These are phyloP conservation scores for Sinocyclocheilus maitianheensis DNA, from an alignment of 2,113 vertebrate species.

Conservation along the genomic window DNA sequence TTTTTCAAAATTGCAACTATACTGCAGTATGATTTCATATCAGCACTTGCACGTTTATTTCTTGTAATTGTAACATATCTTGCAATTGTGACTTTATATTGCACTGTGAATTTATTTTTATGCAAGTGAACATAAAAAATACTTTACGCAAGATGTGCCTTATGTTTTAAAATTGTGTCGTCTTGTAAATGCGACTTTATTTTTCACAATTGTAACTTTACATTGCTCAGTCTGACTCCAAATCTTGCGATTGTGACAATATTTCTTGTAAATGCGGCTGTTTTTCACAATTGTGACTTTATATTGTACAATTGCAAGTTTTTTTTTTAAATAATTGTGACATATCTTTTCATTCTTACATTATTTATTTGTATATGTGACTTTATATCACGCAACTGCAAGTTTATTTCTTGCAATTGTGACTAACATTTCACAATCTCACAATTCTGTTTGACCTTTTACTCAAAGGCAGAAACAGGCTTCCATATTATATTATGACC, in stretches of 20 bases:
- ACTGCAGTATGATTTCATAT: neutral
- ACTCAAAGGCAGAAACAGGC: neutral
- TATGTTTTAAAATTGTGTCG: no score
- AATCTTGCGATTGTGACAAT: neutral
- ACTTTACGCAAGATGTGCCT: no score
- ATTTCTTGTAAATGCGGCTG: neutral
- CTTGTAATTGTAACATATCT: neutral
- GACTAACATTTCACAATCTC: neutral
- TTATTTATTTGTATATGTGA: neutral
- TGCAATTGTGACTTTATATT: neutral
- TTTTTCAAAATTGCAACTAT: neutral
- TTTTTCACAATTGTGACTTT: no score
- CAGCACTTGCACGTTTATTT: neutral
- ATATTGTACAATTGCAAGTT: no score
- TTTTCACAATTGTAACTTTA: neutral
- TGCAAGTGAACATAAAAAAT: no score
- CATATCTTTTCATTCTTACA: no score
- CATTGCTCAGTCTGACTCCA: neutral
- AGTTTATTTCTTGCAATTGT: neutral
- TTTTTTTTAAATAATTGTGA: no score
- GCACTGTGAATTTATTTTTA: no score
- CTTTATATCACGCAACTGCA: neutral
- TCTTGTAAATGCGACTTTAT: no score
- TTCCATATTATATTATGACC: neutral
- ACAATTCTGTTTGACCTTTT: neutral